Conservation (phyloP, 2,888 invertebrate species). For the Eristalis tenax region DNA sequence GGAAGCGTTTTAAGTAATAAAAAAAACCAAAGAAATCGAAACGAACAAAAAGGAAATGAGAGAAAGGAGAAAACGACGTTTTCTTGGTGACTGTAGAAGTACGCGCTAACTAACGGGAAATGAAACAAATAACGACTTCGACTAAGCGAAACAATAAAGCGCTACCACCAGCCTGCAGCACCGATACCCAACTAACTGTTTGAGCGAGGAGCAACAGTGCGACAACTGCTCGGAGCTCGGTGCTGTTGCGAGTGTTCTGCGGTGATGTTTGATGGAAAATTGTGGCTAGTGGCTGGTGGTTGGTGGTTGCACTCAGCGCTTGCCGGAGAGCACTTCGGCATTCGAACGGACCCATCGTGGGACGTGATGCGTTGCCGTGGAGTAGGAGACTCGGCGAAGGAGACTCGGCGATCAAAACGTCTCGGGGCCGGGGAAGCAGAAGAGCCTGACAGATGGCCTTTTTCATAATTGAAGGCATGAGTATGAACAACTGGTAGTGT, state of each 20-base stretch:
- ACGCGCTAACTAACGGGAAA: slow-evolving; percentile 13
- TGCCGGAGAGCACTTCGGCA: neutral
- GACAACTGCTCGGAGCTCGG: neutral
- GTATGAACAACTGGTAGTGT: slow-evolving; percentile 8
- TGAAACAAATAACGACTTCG: neutral
- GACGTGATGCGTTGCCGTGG: neutral
- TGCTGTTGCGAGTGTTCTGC: slow-evolving; percentile 3
- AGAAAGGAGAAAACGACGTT: slow-evolving; percentile 30
- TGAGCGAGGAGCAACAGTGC: slow-evolving; percentile 17
- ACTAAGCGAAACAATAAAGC: slow-evolving; percentile 21
- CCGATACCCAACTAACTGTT: slow-evolving; percentile 59
- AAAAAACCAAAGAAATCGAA: slow-evolving; percentile 10
- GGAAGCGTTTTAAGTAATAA: slow-evolving; percentile 17
- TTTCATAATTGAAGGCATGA: slow-evolving; percentile 15
- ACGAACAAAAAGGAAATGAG: slow-evolving; percentile 29
- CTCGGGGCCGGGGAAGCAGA: neutral
- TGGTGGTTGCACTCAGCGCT: slow-evolving; percentile 17
- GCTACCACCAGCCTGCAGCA: slow-evolving; percentile 44
- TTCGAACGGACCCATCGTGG: neutral
- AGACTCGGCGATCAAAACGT: too few species aligned
- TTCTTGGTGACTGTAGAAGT: too few species aligned
- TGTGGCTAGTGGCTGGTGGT: slow-evolving; percentile 7
- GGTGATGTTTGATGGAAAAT: neutral
- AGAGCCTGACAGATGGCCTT: neutral
- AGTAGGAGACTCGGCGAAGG: neutral